Evolutionary conservation across 2,797 vertebrate species (phyloP), one percentile per base, ranked within the genome.

Genomic region (Protosalanx chinensis): DNA sequence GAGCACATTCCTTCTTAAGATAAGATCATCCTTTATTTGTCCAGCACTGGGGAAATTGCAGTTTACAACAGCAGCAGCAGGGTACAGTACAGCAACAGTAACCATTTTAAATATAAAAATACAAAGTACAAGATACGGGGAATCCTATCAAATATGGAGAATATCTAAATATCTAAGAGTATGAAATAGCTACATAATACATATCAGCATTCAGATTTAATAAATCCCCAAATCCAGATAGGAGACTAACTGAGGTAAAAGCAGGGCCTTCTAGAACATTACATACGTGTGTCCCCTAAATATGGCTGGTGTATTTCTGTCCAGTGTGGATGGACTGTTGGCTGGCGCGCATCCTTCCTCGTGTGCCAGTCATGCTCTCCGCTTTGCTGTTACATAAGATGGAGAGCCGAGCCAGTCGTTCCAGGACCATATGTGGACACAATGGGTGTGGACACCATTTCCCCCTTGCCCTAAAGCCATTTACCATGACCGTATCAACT

Each of bases 341-440:
- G 27, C 81, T 75, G 8, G 4, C 76, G 67, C 73, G 77, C 79
- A 81, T 85, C 80, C 75, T 57, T 77, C 82, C 46, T 85, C 76
- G 75, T 88, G 72, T 75, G 81, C 84, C 86, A 87, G 79, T 73
- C 81, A 78, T 81, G 75, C 78, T 78, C 73, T 60, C 72, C 73
- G 68, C 70, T 62, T 72, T 73, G 67, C 70, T 84, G 75, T 90
- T 90, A 85, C 82, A 79, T 87, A 86, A 87, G 84, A 83, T 72
- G 75, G 76, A 84, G 73, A 75, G 77, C 67, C 72, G 77, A 85
- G 79, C 77, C 77, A 53, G 71, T 79, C 79, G 73, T 77, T 80
- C 77, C 51, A 81, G 67, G 85, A 78, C 81, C 83, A 84, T 82
- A 76, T 87, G 84, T 86, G 84, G 85, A 85, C 82, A 72, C 83